These are phyloP conservation scores for Epizoanthus illoricatus DNA, from an alignment of 92 coral and sea anemone species.

Conservation along the genomic window DNA sequence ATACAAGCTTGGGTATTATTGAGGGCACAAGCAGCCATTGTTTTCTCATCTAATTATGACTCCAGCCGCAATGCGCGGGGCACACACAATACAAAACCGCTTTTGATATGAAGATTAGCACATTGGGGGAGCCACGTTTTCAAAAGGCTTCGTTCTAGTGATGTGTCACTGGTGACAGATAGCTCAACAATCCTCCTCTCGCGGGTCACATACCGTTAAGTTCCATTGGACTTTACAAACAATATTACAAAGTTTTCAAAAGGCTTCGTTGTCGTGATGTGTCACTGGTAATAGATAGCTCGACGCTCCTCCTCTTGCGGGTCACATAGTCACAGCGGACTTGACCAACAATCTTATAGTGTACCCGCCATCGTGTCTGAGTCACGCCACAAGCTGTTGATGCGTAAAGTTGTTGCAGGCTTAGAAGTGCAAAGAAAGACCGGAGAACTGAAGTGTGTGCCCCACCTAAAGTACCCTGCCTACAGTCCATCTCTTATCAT, in stretches of 20 bases:
- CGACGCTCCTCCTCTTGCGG: too few species aligned
- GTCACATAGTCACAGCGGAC: too few species aligned
- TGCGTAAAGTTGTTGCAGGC: conserved; percentile 16
- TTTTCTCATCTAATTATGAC: conserved; percentile 68
- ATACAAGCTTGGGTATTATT: conserved; percentile 52
- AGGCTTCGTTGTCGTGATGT: too few species aligned
- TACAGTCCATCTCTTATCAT: not conserved
- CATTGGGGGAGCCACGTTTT: conserved; percentile 74
- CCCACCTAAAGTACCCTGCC: conserved; percentile 4
- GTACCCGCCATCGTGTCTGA: conserved; percentile 45
- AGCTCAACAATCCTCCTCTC: conserved; percentile 63
- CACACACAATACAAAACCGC: conserved; percentile 74
- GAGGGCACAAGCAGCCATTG: conserved; percentile 78
- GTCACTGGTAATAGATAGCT: too few species aligned
- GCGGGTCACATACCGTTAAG: conserved; percentile 73
- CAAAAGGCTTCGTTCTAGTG: conserved; percentile 59
- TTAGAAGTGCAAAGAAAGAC: not conserved
- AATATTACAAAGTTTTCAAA: too few species aligned
- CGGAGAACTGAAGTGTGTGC: not conserved
- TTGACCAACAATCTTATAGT: conserved; percentile 69
- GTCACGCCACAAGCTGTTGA: conserved; percentile 59
- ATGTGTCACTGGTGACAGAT: conserved; percentile 65
- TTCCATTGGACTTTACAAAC: too few species aligned
- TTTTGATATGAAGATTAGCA: conserved; percentile 84
- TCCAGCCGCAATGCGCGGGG: conserved; percentile 84